Conservation (phyloP, 2,797 vertebrate genomes). For the Ctenosaura bakeri region DNA sequence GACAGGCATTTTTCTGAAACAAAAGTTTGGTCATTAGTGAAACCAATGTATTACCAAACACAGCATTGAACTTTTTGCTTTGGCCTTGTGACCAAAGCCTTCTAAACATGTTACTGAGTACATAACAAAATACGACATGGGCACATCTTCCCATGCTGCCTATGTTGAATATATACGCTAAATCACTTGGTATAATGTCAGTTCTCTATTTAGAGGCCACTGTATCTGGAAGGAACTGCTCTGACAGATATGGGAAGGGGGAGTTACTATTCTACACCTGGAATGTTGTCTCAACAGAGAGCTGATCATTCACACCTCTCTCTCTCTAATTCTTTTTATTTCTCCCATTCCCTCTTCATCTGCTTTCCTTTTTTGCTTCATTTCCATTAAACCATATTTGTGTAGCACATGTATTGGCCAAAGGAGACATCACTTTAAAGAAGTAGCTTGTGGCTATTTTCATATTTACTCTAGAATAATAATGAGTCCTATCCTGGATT, state of each 20-base stretch:
- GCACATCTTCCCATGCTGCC: background rate
- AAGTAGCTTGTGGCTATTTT: background rate
- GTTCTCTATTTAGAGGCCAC: background rate
- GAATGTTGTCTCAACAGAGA: background rate
- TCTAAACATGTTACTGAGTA: background rate
- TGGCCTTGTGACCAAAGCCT: background rate
- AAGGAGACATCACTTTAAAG: no score
- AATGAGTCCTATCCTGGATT: background rate
- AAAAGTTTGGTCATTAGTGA: no score
- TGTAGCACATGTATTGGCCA: no score
- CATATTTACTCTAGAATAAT: background rate
- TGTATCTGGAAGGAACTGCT: background rate
- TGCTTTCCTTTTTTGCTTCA: background rate
- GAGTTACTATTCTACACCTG: background rate
- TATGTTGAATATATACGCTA: background rate
- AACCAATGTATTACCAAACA: background rate
- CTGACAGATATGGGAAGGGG: background rate
- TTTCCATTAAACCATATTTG: background rate
- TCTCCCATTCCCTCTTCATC: background rate
- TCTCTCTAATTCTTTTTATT: background rate
- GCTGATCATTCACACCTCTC: background rate
- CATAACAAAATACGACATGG: background rate
- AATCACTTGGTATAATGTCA: background rate
- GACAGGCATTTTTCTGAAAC: no score
- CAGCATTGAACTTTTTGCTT: background rate